A percentile compares a stretch with the other conserved stretches of the same genome.
phyloP scores from a whole-genome alignment of 2,797 vertebrate species.

The Pangasius larnaudii region DNA sequence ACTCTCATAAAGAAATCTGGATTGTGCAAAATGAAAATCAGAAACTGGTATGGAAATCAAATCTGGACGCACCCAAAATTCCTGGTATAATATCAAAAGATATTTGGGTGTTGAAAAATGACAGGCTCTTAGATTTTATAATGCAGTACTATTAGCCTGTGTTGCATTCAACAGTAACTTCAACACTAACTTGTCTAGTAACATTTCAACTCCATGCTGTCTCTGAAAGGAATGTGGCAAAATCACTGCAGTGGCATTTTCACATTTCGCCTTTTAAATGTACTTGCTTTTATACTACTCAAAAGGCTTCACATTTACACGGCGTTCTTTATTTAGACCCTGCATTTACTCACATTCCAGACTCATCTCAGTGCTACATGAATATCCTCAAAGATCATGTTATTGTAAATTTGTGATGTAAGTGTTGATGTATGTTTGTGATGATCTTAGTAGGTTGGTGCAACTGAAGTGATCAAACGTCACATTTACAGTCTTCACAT shows the following conservation, averaged over 20 bases:
- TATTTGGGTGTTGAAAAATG: neutral
- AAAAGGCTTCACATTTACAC: neutral
- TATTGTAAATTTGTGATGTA: neutral
- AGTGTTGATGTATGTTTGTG: neutral
- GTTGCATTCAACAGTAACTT: neutral
- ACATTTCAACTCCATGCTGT: neutral
- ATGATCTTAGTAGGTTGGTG: neutral
- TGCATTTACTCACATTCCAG: neutral
- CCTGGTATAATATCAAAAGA: neutral
- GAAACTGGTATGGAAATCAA: too few relatives aligned
- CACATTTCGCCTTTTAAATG: neutral
- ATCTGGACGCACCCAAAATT: neutral
- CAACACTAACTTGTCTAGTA: neutral
- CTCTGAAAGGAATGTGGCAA: neutral
- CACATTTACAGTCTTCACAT: neutral
- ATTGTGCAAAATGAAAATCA: neutral
- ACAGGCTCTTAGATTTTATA: neutral
- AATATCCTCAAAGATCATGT: neutral
- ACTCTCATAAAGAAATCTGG: neutral
- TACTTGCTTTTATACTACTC: neutral
- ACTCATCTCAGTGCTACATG: neutral
- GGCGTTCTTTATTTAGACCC: neutral
- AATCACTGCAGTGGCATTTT: neutral
- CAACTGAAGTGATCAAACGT: too few relatives aligned
- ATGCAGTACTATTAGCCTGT: neutral